Percentiles rank a stretch among this genome's conserved stretches.
These are phyloP conservation scores for Scyliorhinus canicula DNA, from an alignment of 2,797 vertebrate genomes.

Conservation along the genomic window DNA sequence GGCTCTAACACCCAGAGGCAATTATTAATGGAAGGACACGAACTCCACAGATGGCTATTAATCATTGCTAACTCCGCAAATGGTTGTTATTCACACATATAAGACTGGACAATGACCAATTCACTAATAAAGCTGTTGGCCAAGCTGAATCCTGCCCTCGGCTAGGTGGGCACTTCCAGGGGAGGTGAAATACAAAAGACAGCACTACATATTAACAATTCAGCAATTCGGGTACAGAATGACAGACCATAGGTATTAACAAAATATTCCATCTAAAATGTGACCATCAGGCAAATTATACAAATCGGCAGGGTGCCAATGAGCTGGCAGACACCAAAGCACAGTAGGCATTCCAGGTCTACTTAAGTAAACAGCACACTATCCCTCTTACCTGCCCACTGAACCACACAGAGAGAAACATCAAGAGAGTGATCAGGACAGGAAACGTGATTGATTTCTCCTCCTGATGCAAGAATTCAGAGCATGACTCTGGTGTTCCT, in stretches of 20 bases:
- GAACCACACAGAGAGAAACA: not conserved
- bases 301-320: too few species aligned
- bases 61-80: not conserved
- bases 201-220: not conserved
- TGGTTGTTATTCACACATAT: not conserved
- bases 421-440: not conserved
- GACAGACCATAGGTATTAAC: too few species aligned
- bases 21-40: not conserved
- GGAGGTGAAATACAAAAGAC: not conserved
- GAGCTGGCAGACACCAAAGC: not conserved
- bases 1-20: not conserved
- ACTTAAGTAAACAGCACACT: conserved; percentile 4
- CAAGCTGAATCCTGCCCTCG: not conserved
- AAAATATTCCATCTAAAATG: not conserved
- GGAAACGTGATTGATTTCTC: not conserved
- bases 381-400: not conserved
- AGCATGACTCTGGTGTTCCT: not conserved
- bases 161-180: not conserved
- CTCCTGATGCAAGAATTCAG: not conserved
- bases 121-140: not conserved
- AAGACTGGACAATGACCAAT: not conserved
- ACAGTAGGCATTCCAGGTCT: not conserved
- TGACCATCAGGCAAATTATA: not conserved
- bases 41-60: not conserved
- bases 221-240: not conserved